Conservation (phyloP, 1,140 invertebrate genomes). For the Nasonia giraulti region DNA sequence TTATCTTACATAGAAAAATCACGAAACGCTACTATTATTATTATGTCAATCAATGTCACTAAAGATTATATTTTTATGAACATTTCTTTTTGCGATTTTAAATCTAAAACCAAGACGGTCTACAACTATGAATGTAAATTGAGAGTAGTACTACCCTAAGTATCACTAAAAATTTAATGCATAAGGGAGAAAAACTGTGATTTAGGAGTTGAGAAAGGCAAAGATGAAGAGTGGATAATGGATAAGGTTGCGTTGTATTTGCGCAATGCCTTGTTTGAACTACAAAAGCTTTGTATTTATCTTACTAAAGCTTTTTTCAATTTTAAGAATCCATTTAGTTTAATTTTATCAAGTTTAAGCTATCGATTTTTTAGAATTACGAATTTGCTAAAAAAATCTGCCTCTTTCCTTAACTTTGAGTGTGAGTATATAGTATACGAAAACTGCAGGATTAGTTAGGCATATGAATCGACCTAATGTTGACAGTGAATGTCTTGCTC, state of each 20-base stretch:
- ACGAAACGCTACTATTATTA: conserved; percentile 12
- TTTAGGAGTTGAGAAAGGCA: neutral
- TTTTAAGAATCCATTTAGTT: neutral
- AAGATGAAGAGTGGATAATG: neutral
- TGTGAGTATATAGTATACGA: no score
- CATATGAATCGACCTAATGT: no score
- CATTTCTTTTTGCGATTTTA: neutral
- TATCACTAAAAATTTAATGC: neutral
- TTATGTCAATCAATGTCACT: neutral
- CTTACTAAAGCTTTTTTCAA: neutral
- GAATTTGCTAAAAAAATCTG: neutral
- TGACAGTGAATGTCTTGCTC: conserved; percentile 31
- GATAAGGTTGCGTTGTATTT: neutral
- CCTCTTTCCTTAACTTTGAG: no score
- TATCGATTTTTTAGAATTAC: neutral
- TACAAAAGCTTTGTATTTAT: conserved; percentile 5
- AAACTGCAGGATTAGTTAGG: no score
- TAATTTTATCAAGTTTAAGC: neutral
- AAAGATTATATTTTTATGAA: neutral
- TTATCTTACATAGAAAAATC: conserved; percentile 36
- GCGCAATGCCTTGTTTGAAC: conserved; percentile 21
- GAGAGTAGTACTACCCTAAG: neutral
- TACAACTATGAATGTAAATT: neutral
- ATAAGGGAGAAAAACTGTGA: neutral
- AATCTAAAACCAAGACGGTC: neutral